Base-by-base conservation (phyloP, 2,113 vertebrate genomes). In the Picathartes gymnocephalus region DNA sequence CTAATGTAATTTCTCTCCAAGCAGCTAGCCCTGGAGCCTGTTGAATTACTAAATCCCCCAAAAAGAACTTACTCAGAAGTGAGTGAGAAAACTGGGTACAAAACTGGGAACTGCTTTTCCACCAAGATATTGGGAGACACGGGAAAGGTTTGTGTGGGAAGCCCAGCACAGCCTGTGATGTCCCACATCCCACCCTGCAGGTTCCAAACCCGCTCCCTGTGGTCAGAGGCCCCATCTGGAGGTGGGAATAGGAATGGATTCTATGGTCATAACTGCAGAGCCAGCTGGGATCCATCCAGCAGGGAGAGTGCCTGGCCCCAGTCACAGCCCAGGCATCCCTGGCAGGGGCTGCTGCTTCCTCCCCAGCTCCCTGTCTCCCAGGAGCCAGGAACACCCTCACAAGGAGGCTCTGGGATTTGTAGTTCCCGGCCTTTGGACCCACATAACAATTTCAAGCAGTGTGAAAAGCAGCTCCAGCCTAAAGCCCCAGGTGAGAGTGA, bases 191-290 rank as follows among this genome's bases (percentile, higher is more conserved):
- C 42, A 15, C 28, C 28, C 27, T 28, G 87, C 71, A 86, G 64
- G 24, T 24, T 85, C 42, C 81, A 69, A 28, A 79, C 30, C 7
- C 1, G 3, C 31, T 90, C 71, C 74, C 44, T 35, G 50, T 18
- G 68, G 92, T 74, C 88, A 94, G 64, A 96, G 89, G 90, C 95
- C 80, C 92, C 96, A 93, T 45, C 94, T 93, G 93, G 90, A 90
- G 95, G 94, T 48, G 21, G 60, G 64, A 93, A 60, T 11, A 53
- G 86, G 94, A 96, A 96, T 30, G 57, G 69, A 90, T 71, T 93
- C 86, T 33, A 47, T 17, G 22, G 25, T 76, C 9, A 2, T 16
- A 47, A 42, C 44, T 44, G 62, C 79, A 76, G 73, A 44, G 62
- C 58, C 54, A 73, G 42, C 50, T 64, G 58, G 87, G 68, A 53